Conservation (phyloP, 2,888 invertebrate genomes). For the Archips crataeganus region DNA sequence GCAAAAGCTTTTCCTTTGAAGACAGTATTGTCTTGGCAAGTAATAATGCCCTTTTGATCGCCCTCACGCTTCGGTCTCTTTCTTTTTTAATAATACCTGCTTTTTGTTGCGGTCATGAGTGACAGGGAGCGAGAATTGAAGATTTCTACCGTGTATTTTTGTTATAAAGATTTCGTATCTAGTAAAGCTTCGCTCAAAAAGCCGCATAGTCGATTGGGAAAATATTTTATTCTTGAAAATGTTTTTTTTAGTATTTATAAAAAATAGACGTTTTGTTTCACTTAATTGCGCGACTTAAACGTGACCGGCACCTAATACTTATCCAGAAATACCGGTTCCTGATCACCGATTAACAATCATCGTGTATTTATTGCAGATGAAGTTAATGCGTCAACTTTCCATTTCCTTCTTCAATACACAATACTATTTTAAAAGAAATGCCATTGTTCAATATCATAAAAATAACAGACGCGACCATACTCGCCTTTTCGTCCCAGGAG, state of each 20-base stretch:
- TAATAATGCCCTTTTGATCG: constrained; percentile 37
- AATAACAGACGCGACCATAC: constrained; percentile 16
- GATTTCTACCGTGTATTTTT: background rate
- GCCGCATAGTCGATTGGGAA: too few relatives aligned
- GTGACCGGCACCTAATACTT: too few relatives aligned
- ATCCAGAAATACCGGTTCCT: too few relatives aligned
- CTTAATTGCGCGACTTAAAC: too few relatives aligned
- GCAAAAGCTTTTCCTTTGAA: constrained; percentile 19
- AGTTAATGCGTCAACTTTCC: background rate
- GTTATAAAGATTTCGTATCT: background rate
- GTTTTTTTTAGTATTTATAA: too few relatives aligned
- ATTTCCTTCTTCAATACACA: constrained; percentile 17
- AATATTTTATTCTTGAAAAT: too few relatives aligned
- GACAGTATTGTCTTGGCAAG: constrained; percentile 20
- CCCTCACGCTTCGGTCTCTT: constrained; percentile 17
- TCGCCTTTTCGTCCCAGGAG: constrained; percentile 6
- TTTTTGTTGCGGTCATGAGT: background rate
- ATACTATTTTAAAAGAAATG: constrained; percentile 14
- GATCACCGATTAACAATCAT: too few relatives aligned
- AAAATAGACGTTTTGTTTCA: too few relatives aligned
- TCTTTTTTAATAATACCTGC: constrained; percentile 26
- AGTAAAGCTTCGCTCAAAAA: too few relatives aligned
- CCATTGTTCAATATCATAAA: constrained; percentile 35
- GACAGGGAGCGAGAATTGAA: constrained; percentile 9
- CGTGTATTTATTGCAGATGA: too few relatives aligned